Evolutionary conservation across 2,113 vertebrate species (phyloP), one percentile per base, ranked within the genome.

Genomic region (Arizona elegans): DNA sequence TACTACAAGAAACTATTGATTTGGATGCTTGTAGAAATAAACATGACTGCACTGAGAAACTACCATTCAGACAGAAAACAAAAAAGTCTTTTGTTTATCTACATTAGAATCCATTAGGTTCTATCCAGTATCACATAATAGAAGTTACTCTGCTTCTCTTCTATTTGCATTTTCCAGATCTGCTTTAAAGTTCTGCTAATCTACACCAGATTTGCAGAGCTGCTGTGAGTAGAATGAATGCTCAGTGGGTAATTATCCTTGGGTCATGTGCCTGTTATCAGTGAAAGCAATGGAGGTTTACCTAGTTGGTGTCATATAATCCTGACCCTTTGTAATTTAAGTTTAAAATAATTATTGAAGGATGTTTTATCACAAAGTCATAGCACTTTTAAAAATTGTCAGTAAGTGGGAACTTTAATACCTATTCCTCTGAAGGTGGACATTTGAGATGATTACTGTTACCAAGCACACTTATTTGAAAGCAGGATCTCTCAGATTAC

Each of bases 341-440:
- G 24, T 70, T 56, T n/a, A 54, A 59, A 89, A 92, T 87, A 56
- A 56, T 94, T 92, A 12, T 70, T 95, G 85, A 52, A 53, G 50
- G 65, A 54, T 54, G 21, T 8, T 86, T 93, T n/a, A 5, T 91
- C 15, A 54, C 23, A 26, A 92, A 93, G 33, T 93, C 94, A 86
- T 55, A 43, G 23, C 90, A 92, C 89, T 91, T 43, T 19, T 70
- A 54, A 52, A 89, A 65, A 29, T 87, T 0, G 56, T 29, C 11
- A 29, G 93, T 0, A 50, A 88, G 59, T 15, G 81, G 50, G 7
- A 24, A 85, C 38, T 56, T 33, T 88, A 21, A 0, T 1, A 88
- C 87, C 92, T 91, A 38, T 93, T 92, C 55, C 29, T 56, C 26
- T 85, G 43, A 93, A 21, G 3, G n/a, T 91, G 33, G 50, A 94